Conservation (phyloP, 1,140 invertebrate genomes). For the Melipona quadrifasciata region DNA sequence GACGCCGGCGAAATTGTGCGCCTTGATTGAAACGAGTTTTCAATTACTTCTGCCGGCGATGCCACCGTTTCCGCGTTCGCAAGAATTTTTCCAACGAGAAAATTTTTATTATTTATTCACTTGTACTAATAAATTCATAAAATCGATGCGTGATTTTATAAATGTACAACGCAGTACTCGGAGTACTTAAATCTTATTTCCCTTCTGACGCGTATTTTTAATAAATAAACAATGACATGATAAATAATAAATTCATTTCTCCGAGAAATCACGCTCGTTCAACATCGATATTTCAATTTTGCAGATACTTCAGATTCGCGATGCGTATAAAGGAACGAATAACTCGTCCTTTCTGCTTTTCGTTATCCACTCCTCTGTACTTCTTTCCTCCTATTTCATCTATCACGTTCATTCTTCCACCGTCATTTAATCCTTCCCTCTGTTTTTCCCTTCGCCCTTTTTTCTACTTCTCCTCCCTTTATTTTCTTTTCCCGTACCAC, state of each 20-base stretch:
- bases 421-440: background rate
- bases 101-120: too few relatives aligned
- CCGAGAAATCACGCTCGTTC: background rate
- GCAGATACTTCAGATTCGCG: background rate
- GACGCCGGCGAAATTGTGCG: too few relatives aligned
- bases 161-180: too few relatives aligned
- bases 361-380: too few relatives aligned
- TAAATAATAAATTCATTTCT: background rate
- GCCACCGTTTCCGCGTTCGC: too few relatives aligned
- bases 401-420: background rate
- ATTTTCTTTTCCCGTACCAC: background rate
- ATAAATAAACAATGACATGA: background rate
- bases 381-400: background rate
- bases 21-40: too few relatives aligned
- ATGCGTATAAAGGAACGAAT: background rate
- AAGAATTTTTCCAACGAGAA: too few relatives aligned
- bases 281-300: conserved; percentile 3
- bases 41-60: too few relatives aligned
- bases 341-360: background rate
- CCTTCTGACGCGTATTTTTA: background rate
- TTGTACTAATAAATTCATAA: too few relatives aligned
- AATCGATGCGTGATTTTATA: too few relatives aligned
- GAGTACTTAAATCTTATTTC: background rate
- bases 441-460: background rate
- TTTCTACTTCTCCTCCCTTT: background rate